phyloP scores from a whole-genome alignment of 2,888 invertebrate species.

The Sylvicola cinctus region DNA sequence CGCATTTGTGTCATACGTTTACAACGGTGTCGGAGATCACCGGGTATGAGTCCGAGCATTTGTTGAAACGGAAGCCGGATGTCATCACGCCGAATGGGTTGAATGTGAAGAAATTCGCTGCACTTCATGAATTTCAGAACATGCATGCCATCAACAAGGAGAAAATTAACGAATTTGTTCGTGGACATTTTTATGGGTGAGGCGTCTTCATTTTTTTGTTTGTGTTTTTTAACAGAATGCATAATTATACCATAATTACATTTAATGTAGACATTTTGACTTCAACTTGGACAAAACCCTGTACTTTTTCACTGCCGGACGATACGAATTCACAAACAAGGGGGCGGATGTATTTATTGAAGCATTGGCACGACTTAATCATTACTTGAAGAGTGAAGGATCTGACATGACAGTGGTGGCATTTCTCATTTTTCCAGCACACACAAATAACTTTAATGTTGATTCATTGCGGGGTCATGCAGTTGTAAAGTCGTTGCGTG shows the following conservation, averaged over 20 bases:
- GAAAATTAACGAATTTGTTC: constrained; percentile 91
- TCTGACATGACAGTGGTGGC: constrained; percentile 92
- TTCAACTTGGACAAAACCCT: constrained; percentile 96
- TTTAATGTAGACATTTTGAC: constrained; percentile 92
- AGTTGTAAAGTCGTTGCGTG: constrained; percentile 85
- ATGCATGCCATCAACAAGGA: constrained; percentile 92
- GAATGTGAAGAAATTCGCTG: constrained; percentile 96
- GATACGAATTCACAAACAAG: constrained; percentile 97
- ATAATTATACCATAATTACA: too few species aligned
- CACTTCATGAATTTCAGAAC: constrained; percentile 97
- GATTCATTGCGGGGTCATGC: constrained; percentile 95
- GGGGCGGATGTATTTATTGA: constrained; percentile 99
- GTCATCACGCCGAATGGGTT: constrained; percentile 95
- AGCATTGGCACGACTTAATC: constrained; percentile 82
- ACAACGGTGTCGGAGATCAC: constrained; percentile 98
- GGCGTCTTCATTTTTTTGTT: too few species aligned
- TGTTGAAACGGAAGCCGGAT: constrained; percentile 81
- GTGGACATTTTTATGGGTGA: constrained; percentile 99
- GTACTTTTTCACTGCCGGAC: constrained; percentile 96
- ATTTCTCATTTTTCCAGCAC: constrained; percentile 94
- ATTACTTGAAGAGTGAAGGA: constrained; percentile 73
- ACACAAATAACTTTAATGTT: constrained; percentile 96
- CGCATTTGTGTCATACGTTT: constrained; percentile 81
- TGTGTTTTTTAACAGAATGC: too few species aligned
- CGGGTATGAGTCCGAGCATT: constrained; percentile 82